Base-by-base conservation (phyloP, 30 jellyfish, hydroid and myxozoan species). In the Haliclystus octoradiatus region DNA sequence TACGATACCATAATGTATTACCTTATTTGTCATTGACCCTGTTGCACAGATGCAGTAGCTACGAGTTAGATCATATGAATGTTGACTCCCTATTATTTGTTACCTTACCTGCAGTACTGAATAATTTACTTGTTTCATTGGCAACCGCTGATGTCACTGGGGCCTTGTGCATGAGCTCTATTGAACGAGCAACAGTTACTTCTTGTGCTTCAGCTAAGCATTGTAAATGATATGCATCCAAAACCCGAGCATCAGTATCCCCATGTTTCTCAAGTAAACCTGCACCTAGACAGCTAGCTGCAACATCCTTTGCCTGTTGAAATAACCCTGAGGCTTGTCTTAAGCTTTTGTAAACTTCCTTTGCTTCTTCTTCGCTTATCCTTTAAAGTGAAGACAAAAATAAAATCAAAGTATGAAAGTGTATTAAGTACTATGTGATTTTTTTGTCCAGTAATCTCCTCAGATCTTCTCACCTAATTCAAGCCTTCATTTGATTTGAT, bases 161-260 rank as follows among this genome's bases (percentile, higher is more conserved):
- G 7, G 98, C 88, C 35, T 89, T 89, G 86, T 89, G 98, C 70
- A 80, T 89, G 82, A 89, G 25, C 31, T 89, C 98, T 31, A 89
- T 90, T 50, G 95, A 72, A 35, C 98, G 64, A 63, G 98, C 98
- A 60, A 89, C 98, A 14, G 98, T 89, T 47, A 89, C 98, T 70
- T 88, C 97, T 80, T 88, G 97, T 31, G 97, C 97, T 71, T 88
- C 97, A 3, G 93, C 97, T 2, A 88, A 63, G 49, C 93, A 88
- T 73, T 88, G 97, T 33, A 88, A 50, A 60, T 79, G 94, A 72
- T 88, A 88, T 0, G 94, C 97, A 67, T 88, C 94, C 29, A 88
- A 80, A 31, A 88, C 76, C 51, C 97, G 93, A 4, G 80, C 82
- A 72, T 88, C 97, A 24, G 88, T 68, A 47, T 88, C 97, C 13